These are phyloP conservation scores for Heliconius hermathena DNA, from an alignment of 1,140 invertebrate species.

Conservation along the genomic window DNA sequence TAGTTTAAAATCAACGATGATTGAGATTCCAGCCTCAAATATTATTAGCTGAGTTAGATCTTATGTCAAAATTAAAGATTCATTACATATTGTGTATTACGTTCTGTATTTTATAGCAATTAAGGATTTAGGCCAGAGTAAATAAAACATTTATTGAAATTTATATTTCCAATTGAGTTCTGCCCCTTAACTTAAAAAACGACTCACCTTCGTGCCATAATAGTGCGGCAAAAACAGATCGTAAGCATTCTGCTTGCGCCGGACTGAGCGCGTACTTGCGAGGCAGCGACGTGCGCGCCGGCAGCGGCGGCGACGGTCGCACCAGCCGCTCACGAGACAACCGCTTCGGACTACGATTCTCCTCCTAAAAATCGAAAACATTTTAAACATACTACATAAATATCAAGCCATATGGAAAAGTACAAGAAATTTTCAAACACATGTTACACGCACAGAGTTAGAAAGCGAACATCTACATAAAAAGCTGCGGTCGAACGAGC, in stretches of 20 bases:
- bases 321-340: constrained; percentile 30
- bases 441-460: neutral
- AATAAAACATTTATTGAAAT: neutral
- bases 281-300: constrained; percentile 76
- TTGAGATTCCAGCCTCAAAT: no score
- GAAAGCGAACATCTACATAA: constrained; percentile 3
- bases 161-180: no score
- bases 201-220: constrained; percentile 95
- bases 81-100: no score
- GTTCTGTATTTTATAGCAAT: no score
- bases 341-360: constrained; percentile 31
- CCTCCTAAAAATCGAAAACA: constrained; percentile 22
- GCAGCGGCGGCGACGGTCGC: constrained; percentile 64
- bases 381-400: neutral
- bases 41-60: no score
- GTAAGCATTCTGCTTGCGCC: constrained; percentile 94
- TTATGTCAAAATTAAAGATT: no score
- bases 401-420: neutral
- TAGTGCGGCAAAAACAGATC: constrained; percentile 97
- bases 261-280: constrained; percentile 93
- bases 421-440: neutral
- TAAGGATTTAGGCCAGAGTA: neutral
- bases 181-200: no score
- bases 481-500: neutral
- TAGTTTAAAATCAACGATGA: no score